Evolutionary conservation across 2,797 vertebrate genomes (phyloP).

Genomic region (Lemur catta): DNA sequence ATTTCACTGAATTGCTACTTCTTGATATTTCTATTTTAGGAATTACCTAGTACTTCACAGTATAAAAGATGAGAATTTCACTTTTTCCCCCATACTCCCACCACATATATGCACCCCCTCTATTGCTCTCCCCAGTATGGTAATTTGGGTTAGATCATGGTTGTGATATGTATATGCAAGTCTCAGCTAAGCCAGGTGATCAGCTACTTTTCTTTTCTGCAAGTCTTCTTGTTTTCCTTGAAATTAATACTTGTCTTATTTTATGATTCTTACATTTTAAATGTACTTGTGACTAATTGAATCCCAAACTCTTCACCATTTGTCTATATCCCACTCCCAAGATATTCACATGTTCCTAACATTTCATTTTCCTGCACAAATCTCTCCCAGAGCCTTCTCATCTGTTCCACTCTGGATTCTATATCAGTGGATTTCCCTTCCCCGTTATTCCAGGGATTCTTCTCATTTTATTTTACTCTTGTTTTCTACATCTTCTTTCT

Average conservation of each 20-base stretch:
- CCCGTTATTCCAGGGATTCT: background rate
- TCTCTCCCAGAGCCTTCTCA: background rate
- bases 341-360: background rate
- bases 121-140: background rate
- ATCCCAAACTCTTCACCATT: background rate
- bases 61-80: background rate
- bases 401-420: background rate
- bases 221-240: background rate
- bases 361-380: background rate
- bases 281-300: background rate
- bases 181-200: background rate
- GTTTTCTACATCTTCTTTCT: background rate
- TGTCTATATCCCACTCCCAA: background rate
- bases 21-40: background rate
- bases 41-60: background rate
- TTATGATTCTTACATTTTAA: background rate
- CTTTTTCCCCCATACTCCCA: background rate
- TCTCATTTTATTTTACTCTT: background rate
- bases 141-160: background rate
- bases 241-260: background rate
- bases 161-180: too few relatives aligned
- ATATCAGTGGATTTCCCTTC: background rate
- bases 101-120: rapidly evolving
- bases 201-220: background rate
- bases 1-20: background rate